These are phyloP conservation scores for Empidonax traillii DNA, from an alignment of 2,113 vertebrate species.

Conservation along the genomic window DNA sequence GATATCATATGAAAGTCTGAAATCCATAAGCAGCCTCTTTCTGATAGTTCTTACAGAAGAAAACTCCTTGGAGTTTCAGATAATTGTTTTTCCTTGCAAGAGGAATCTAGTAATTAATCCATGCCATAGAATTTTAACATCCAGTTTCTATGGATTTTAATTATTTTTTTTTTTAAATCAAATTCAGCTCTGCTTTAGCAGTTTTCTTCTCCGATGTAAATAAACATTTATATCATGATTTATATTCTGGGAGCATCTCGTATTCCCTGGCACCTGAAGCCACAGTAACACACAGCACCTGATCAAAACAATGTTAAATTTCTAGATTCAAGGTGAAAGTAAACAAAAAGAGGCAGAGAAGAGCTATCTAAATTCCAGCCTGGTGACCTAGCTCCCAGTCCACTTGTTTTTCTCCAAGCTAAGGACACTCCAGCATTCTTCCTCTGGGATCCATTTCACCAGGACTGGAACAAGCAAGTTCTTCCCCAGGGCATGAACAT, in stretches of 20 bases:
- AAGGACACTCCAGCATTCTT: neutral
- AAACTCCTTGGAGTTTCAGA: neutral
- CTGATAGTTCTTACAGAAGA: neutral
- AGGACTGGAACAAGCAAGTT: neutral
- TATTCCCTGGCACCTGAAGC: neutral
- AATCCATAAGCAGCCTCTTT: neutral
- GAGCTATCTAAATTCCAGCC: neutral
- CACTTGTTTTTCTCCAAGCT: neutral
- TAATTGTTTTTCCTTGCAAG: neutral
- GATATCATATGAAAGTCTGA: neutral
- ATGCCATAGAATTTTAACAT: neutral
- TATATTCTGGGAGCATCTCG: neutral
- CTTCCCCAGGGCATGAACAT: neutral
- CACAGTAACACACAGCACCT: neutral
- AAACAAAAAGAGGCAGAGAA: neutral
- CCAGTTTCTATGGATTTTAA: neutral
- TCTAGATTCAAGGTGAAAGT: neutral
- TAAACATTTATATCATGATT: neutral
- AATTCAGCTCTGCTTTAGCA: neutral
- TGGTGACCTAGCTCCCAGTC: too few relatives aligned
- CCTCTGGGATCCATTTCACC: neutral
- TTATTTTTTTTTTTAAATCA: neutral
- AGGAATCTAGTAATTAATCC: neutral
- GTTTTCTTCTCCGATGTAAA: neutral
- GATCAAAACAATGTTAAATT: neutral